phyloP scores from a whole-genome alignment of 2,888 invertebrate genomes.

The Xanthorhoe spadicearia region DNA sequence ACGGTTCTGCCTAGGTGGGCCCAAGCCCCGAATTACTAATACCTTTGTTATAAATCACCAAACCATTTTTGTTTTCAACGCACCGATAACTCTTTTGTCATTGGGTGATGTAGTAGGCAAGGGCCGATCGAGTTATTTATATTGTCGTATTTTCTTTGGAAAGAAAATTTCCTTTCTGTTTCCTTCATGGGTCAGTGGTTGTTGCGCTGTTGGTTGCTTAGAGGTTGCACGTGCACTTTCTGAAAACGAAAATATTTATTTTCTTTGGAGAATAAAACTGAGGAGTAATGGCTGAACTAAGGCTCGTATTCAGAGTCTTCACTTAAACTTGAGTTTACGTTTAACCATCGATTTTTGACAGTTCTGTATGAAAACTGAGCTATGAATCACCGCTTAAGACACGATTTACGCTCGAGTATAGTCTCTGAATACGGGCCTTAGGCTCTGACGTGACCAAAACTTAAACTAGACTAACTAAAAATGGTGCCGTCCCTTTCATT shows the following conservation, averaged over 20 bases:
- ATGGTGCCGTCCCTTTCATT: too few species aligned
- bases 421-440: too few species aligned
- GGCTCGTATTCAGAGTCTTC: too few species aligned
- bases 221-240: conserved; percentile 51
- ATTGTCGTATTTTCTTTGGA: conserved; percentile 81
- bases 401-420: too few species aligned
- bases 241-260: conserved; percentile 12
- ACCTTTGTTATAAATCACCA: conserved; percentile 77
- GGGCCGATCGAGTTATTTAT: conserved; percentile 84
- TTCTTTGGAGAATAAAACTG: too few species aligned
- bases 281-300: too few species aligned
- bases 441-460: too few species aligned
- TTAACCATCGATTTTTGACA: too few species aligned
- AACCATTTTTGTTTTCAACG: conserved; percentile 85
- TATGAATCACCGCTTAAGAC: too few species aligned
- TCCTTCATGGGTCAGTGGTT: conserved; percentile 84
- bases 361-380: too few species aligned
- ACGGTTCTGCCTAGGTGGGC: conserved; percentile 34
- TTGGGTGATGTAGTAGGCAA: conserved; percentile 82
- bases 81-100: conserved; percentile 86
- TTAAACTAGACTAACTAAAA: too few species aligned
- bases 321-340: too few species aligned
- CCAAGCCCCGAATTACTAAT: conserved; percentile 65
- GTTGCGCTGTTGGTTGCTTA: conserved; percentile 62
- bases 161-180: conserved; percentile 84